phyloP scores from a whole-genome alignment of 2,888 invertebrate genomes.

The Chymomyza amoena region DNA sequence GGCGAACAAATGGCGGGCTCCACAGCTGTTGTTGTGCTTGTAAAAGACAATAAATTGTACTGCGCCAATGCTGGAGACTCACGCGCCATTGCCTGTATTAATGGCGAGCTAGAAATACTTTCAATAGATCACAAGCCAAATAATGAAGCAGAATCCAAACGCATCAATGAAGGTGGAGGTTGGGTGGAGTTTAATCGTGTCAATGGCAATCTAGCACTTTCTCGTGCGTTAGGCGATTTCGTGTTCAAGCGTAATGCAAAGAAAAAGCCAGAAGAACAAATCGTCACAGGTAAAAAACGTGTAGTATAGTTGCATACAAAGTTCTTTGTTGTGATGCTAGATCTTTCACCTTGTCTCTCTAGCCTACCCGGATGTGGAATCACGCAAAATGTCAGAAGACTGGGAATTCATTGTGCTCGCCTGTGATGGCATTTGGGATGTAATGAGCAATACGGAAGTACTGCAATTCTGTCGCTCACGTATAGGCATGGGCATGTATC shows the following conservation, averaged over 20 bases:
- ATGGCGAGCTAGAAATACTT: constrained; percentile 84
- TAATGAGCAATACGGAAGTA: constrained; percentile 96
- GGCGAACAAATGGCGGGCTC: constrained; percentile 97
- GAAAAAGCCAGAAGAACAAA: constrained; percentile 94
- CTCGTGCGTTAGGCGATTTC: constrained; percentile 97
- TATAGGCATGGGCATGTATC: constrained; percentile 90
- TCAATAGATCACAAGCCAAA: constrained; percentile 98
- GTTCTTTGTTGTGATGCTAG: constrained; percentile 13
- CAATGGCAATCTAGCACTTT: constrained; percentile 98
- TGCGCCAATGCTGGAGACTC: constrained; percentile 99
- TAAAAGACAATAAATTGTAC: constrained; percentile 91
- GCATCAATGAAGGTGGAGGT: constrained; percentile 96
- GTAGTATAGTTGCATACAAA: constrained; percentile 7
- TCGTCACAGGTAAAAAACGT: constrained; percentile 90
- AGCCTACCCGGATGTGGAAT: constrained; percentile 96
- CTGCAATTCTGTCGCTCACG: constrained; percentile 92
- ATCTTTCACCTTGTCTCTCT: constrained; percentile 26
- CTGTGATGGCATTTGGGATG: constrained; percentile 99
- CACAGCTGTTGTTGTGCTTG: constrained; percentile 91
- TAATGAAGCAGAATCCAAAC: constrained; percentile 89
- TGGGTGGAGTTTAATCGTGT: constrained; percentile 98
- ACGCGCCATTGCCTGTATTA: constrained; percentile 93
- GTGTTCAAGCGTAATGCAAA: constrained; percentile 94
- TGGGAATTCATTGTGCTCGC: constrained; percentile 98
- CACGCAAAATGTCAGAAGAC: constrained; percentile 88